Evolutionary conservation across 1,140 invertebrate species (phyloP), one percentile per base, ranked within the genome.

Genomic region (Armadillidium nasatum): DNA sequence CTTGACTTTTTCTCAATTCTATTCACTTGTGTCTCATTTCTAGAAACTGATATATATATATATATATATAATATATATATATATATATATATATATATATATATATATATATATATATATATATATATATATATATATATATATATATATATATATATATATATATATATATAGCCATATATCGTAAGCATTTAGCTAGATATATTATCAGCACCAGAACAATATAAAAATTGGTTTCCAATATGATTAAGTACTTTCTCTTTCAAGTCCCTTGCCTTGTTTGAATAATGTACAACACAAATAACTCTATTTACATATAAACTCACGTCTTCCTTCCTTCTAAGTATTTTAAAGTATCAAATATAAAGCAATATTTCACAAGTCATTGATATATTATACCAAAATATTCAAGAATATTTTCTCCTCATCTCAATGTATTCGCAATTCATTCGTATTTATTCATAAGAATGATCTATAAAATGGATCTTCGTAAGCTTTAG

Each of bases 1-100:
- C n/a, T n/a, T n/a, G n/a, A n/a, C n/a, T n/a, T n/a, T n/a, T n/a
- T n/a, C n/a, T n/a, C n/a, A n/a, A n/a, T n/a, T n/a, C n/a, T n/a
- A n/a, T n/a, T n/a, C n/a, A n/a, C n/a, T n/a, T n/a, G n/a, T n/a
- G n/a, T n/a, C n/a, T n/a, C n/a, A n/a, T n/a, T n/a, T n/a, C n/a
- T n/a, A n/a, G n/a, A n/a, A n/a, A n/a, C n/a, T n/a, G n/a, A n/a
- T n/a, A n/a, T n/a, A n/a, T n/a, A 50, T 50, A 50, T 50, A 50
- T 15, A 50, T 15, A 50, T 15, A 50, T 15, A 50, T 15, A 10
- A 15, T 50, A 50, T 50, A 50, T 50, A 50, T 50, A 50, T 50
- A 50, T 50, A 50, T 50, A 50, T 50, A 50, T 50, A 50, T 50
- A 50, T 50, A 50, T 50, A 50, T 50, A 50, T 50, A 50, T 50